Evolutionary conservation across 2,113 vertebrate genomes (phyloP).

Genomic region (Halichoerus grypus): DNA sequence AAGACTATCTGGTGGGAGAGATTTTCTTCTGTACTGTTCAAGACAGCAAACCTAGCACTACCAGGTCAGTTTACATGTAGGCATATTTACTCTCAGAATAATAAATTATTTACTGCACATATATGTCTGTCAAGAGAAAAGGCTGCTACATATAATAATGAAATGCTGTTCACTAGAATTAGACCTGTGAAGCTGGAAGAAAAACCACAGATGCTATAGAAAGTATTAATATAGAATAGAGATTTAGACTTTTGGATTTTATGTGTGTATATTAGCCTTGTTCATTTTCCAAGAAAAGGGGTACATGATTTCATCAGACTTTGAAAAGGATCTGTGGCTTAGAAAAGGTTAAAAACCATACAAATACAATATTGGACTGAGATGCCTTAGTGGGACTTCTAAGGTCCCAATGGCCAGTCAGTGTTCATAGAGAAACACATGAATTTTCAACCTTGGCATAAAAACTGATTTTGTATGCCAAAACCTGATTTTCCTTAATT

Average conservation of each 20-base stretch:
- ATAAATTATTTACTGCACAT: background rate
- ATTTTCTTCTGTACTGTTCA: background rate
- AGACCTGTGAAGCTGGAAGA: background rate
- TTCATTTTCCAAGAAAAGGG: background rate
- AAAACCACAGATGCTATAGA: background rate
- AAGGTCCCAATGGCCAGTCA: background rate
- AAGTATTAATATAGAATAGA: background rate
- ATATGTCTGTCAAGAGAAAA: background rate
- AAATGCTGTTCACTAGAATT: background rate
- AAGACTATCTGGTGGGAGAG: background rate
- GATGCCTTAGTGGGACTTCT: background rate
- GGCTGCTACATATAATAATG: background rate
- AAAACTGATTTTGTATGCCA: background rate
- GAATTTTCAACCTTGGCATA: background rate
- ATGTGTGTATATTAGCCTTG: background rate
- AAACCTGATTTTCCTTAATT: background rate
- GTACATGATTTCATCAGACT: background rate
- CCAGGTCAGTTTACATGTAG: background rate
- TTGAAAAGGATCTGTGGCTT: background rate
- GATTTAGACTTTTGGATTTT: background rate
- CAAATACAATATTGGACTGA: background rate
- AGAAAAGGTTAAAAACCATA: background rate
- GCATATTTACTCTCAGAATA: background rate
- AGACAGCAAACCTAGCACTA: background rate
- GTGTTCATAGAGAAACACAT: background rate